Conservation (phyloP, 2,113 vertebrate species). For the Benitochromis conjunctus region DNA sequence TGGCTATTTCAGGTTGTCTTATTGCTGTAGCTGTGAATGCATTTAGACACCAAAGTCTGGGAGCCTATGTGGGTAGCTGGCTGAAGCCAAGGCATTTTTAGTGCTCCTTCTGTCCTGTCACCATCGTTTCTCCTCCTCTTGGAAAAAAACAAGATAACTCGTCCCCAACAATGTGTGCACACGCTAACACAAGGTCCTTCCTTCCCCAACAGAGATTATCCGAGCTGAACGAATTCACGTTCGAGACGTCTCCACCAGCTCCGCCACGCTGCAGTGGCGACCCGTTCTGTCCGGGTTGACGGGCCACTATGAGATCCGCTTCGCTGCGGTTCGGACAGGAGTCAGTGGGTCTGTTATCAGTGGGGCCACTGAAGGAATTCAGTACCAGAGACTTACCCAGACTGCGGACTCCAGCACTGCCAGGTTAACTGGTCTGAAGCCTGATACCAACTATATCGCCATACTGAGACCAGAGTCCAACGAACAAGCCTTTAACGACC, state of each 20-base stretch:
- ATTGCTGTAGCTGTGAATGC: slow-evolving; percentile 36
- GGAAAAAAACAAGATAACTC: not conserved
- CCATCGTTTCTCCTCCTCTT: not conserved
- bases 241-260: slow-evolving; percentile 76
- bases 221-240: slow-evolving; percentile 78
- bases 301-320: slow-evolving; percentile 81
- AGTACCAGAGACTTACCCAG: slow-evolving; percentile 65
- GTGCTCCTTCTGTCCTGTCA: not conserved
- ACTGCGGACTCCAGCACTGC: slow-evolving; percentile 70
- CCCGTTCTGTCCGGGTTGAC: slow-evolving; percentile 72
- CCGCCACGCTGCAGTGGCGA: slow-evolving; percentile 84
- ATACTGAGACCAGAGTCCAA: slow-evolving; percentile 83
- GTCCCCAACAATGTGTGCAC: too few relatives aligned
- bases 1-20: slow-evolving; percentile 62
- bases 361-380: slow-evolving; percentile 35
- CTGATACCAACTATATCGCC: slow-evolving; percentile 83
- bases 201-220: slow-evolving; percentile 76
- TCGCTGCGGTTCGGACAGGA: slow-evolving; percentile 48
- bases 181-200: not conserved
- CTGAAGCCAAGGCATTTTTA: slow-evolving; percentile 23
- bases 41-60: slow-evolving; percentile 29
- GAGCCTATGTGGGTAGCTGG: slow-evolving; percentile 25
- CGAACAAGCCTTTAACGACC: slow-evolving; percentile 64
- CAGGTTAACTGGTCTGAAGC: slow-evolving; percentile 70
- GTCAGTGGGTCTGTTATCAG: slow-evolving; percentile 45